Base-by-base conservation (phyloP, 2,797 vertebrate species). In the Alcedo quadribrachys region DNA sequence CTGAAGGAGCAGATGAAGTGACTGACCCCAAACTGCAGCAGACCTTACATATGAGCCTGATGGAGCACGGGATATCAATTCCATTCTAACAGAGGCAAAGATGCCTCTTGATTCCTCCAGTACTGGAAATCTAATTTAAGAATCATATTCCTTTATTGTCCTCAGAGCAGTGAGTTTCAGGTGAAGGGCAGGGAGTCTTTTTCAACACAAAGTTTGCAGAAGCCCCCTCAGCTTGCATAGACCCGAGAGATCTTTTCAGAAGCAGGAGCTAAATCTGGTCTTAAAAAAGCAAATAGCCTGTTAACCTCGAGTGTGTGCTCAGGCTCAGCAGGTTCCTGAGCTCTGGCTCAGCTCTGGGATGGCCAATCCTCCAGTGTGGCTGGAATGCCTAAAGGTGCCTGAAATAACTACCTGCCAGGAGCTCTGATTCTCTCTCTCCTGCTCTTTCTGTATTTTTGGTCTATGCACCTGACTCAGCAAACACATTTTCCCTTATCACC, bases 41-140 rank as follows among this genome's bases (percentile, higher is more conserved):
- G 58, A 71, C 42, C 45, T 88, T 51, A n/a, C 7, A 2, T 1
- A 8, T 0, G 6, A 57, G 17, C 3, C 69, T 84, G 85, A 5
- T 5, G 5, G 37, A 40, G 37, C 37, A 22, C 0, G 0, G 32
- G 58, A 24, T 2, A 0, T 25, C 51, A 81, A 87, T 79, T 53
- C 46, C 17, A 37, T 46, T 73, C 80, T n/a, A 71, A 81, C 4
- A 50, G n/a, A 83, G 58, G 45, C 2, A 6, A 89, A 45, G 40
- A 86, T 32, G 42, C 24, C 33, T 40, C 53, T 83, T 35, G 27
- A 55, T 81, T 55, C 40, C 70, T 88, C 55, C 43, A 57, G 10
- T 45, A 74, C 62, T 89, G 66, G 50, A 81, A 94, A 81, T 65
- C 6, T 25, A 78, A 30, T 43, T 89, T 37, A 40, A 54, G 58